These are phyloP conservation scores for Herpailurus yagouaroundi DNA, from an alignment of 2,113 vertebrate species.

Conservation along the genomic window DNA sequence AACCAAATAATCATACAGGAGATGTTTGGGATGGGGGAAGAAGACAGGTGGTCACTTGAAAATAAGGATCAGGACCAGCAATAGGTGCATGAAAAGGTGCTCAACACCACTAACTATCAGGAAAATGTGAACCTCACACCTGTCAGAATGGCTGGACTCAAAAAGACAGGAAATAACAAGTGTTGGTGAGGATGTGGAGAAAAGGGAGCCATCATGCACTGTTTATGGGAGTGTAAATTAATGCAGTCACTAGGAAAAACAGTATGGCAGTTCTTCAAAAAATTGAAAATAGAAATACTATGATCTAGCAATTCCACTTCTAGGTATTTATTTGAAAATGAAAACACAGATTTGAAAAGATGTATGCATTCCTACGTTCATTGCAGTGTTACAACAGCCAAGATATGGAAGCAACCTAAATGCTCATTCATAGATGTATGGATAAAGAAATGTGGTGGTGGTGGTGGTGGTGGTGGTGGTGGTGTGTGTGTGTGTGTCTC, in stretches of 20 bases:
- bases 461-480: too few relatives aligned
- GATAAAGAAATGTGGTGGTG: neutral
- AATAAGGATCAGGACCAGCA: neutral
- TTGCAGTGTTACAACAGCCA: neutral
- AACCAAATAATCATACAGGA: neutral
- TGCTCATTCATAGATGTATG: neutral
- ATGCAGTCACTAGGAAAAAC: neutral
- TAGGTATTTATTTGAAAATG: neutral
- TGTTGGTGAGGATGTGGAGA: neutral
- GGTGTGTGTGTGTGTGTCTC: too few relatives aligned
- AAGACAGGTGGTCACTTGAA: neutral
- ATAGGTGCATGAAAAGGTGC: neutral
- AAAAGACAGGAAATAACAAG: neutral
- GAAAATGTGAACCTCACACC: neutral
- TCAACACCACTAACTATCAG: neutral
- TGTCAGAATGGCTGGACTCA: neutral
- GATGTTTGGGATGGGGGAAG: neutral
- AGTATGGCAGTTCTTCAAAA: neutral
- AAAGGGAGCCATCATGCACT: neutral
- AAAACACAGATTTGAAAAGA: neutral
- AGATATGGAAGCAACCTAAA: neutral
- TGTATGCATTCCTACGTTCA: neutral
- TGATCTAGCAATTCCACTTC: neutral
- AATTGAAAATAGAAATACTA: neutral
- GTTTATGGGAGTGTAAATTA: neutral